Conservation (phyloP, 2,113 vertebrate genomes). For the Hemicordylus capensis region DNA sequence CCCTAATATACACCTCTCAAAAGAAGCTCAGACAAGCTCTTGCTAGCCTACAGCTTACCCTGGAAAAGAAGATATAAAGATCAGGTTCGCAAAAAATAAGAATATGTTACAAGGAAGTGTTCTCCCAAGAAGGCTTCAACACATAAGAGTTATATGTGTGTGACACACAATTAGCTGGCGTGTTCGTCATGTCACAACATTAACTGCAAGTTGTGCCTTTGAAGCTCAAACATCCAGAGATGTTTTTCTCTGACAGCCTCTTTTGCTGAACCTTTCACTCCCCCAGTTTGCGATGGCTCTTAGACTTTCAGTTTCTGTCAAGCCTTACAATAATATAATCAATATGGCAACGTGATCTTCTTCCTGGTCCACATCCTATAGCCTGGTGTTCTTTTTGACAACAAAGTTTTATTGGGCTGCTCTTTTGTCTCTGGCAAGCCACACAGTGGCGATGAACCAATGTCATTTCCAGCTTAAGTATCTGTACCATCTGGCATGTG, state of each 20-base stretch:
- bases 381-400: slow-evolving; percentile 2
- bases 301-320: background rate
- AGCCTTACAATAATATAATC: background rate
- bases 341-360: background rate
- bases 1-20: too few species aligned
- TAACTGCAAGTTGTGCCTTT: background rate
- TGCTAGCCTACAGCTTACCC: too few species aligned
- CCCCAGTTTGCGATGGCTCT: background rate
- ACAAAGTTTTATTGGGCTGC: slow-evolving; percentile 26
- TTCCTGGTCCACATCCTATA: background rate
- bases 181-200: background rate
- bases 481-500: slow-evolving; percentile 43
- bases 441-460: slow-evolving; percentile 41
- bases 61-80: too few species aligned
- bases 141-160: too few species aligned
- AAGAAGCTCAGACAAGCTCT: too few species aligned
- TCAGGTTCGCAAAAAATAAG: too few species aligned
- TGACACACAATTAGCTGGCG: too few species aligned
- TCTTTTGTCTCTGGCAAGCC: background rate
- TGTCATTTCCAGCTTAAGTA: slow-evolving; percentile 28
- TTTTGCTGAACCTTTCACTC: background rate
- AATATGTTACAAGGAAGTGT: too few species aligned
- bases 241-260: background rate
- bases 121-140: too few species aligned
- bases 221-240: background rate